Percentiles rank a stretch among this genome's conserved stretches.
Evolutionary conservation across 2,113 vertebrate species (phyloP).

Genomic region (Anseranas semipalmata): DNA sequence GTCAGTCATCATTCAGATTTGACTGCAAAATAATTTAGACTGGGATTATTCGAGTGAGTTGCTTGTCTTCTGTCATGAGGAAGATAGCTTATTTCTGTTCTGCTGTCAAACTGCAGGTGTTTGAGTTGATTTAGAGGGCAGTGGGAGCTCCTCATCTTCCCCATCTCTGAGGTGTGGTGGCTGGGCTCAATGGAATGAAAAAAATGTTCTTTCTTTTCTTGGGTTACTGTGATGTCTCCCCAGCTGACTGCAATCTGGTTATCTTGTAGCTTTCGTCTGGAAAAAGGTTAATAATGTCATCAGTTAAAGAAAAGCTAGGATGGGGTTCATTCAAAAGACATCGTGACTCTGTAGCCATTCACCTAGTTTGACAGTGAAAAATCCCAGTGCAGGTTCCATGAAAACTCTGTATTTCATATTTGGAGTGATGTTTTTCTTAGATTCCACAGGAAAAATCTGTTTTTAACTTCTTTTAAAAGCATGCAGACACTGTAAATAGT

Average conservation of each 20-base stretch:
- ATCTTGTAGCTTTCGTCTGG: not conserved
- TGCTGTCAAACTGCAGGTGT: not conserved
- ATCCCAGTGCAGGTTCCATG: not conserved
- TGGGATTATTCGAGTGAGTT: not conserved
- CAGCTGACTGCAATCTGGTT: not conserved
- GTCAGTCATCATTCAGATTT: constrained; percentile 6
- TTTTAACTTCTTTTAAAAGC: not conserved
- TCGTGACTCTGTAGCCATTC: not conserved
- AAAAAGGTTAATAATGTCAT: not conserved
- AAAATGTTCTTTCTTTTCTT: not conserved
- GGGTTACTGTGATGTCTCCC: not conserved
- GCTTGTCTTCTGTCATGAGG: not conserved
- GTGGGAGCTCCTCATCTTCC: not conserved
- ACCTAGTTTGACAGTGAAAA: not conserved
- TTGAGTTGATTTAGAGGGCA: not conserved
- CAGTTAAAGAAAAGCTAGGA: not conserved
- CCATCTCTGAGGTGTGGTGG: not conserved
- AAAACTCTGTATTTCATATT: not conserved
- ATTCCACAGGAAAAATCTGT: no score
- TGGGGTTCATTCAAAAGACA: not conserved
- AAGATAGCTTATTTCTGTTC: not conserved
- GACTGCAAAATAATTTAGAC: not conserved
- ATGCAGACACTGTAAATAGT: not conserved
- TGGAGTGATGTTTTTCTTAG: not conserved
- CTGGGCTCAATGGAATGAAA: not conserved